Conservation (phyloP, 2,888 invertebrate species). For the Stenolophus ochropezus region DNA sequence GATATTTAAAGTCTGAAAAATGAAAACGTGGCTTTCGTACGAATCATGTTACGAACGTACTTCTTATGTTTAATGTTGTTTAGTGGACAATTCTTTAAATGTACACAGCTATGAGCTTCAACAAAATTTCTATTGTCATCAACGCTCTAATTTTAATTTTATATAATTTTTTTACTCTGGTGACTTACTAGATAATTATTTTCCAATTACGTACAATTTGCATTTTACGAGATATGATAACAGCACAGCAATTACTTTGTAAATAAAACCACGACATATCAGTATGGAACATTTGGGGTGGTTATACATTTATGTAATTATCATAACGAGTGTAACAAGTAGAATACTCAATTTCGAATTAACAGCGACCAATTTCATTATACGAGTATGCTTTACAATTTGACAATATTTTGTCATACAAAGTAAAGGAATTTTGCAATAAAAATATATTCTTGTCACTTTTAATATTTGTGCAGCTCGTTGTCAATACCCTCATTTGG, state of each 20-base stretch:
- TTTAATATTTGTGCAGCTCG: conserved; percentile 47
- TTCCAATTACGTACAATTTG: conserved; percentile 52
- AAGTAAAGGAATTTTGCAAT: conserved; percentile 20
- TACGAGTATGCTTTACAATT: not conserved
- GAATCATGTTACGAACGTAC: conserved; percentile 54
- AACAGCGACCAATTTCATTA: conserved; percentile 54
- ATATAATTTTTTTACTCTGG: conserved; percentile 52
- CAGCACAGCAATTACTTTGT: conserved; percentile 54
- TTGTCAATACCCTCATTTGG: conserved; percentile 49
- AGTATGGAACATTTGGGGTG: conserved; percentile 32
- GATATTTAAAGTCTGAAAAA: conserved; percentile 3
- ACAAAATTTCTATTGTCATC: conserved; percentile 66
- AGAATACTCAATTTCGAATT: conserved; percentile 50
- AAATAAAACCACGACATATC: conserved; percentile 49
- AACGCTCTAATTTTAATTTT: conserved; percentile 63
- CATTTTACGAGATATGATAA: conserved; percentile 58
- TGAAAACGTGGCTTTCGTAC: conserved; percentile 37
- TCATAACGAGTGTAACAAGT: conserved; percentile 30
- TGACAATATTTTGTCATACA: not conserved
- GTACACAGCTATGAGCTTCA: conserved; percentile 65
- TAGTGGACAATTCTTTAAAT: conserved; percentile 59
- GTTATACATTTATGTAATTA: conserved; percentile 47
- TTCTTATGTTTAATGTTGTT: conserved; percentile 54
- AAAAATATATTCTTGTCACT: not conserved
- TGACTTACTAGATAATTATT: conserved; percentile 50